phyloP scores from a whole-genome alignment of 2,888 invertebrate species.

The Drosophila niveifrons region DNA sequence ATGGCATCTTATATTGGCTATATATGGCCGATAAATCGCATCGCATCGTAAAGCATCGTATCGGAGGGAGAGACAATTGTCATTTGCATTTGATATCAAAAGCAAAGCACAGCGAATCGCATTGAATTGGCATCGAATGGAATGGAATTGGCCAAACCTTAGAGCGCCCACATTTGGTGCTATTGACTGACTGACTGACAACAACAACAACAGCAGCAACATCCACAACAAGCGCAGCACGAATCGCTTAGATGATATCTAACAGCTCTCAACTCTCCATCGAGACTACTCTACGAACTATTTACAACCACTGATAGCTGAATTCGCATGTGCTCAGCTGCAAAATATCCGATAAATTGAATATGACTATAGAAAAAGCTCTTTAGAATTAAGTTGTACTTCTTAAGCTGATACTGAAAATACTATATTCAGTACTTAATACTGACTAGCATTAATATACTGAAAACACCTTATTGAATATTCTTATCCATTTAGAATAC shows the following conservation, averaged over 20 bases:
- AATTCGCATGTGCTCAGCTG: background rate
- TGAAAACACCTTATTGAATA: too few relatives aligned
- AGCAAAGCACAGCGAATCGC: background rate
- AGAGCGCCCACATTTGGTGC: constrained; percentile 53
- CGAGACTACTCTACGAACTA: constrained; percentile 5
- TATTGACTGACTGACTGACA: background rate
- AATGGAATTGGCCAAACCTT: constrained; percentile 67
- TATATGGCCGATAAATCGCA: constrained; percentile 41
- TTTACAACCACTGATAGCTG: too few relatives aligned
- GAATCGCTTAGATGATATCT: constrained; percentile 58
- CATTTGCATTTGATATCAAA: constrained; percentile 55
- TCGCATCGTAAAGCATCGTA: background rate
- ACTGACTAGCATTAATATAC: too few relatives aligned
- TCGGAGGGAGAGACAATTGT: constrained; percentile 34
- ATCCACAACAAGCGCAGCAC: constrained; percentile 21
- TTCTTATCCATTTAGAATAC: too few relatives aligned
- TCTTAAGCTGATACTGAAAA: too few relatives aligned
- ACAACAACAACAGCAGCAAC: constrained; percentile 2
- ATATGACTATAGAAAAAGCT: too few relatives aligned
- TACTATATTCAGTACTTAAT: too few relatives aligned
- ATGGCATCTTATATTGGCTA: constrained; percentile 55
- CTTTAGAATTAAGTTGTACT: too few relatives aligned
- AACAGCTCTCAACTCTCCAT: constrained; percentile 33
- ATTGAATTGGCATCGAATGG: constrained; percentile 24
- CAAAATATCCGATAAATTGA: background rate